Conservation (phyloP, 2,797 vertebrate species). For the Sebastiscus tertius region DNA sequence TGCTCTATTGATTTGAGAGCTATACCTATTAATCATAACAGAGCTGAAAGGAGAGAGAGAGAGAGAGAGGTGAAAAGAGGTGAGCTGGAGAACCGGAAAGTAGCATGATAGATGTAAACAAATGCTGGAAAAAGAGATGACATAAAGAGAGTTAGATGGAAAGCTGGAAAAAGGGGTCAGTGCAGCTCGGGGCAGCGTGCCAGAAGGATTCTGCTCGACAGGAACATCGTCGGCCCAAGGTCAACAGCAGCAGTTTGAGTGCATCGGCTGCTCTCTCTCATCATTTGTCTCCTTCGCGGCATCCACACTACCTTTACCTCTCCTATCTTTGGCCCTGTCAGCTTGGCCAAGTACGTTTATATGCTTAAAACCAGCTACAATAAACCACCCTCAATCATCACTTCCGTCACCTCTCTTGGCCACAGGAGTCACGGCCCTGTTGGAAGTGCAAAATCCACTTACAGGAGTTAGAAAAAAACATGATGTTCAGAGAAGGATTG, state of each 20-base stretch:
- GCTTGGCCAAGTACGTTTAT: conserved; percentile 33
- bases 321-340: conserved; percentile 22
- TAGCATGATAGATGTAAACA: conserved; percentile 40
- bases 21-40: conserved; percentile 70
- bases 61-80: conserved; percentile 5
- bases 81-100: conserved; percentile 10
- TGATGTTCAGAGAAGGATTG: conserved; percentile 26
- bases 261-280: conserved; percentile 58
- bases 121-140: conserved; percentile 7
- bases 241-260: conserved; percentile 60
- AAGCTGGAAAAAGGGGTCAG: conserved; percentile 34
- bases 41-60: conserved; percentile 23
- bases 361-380: conserved; percentile 12
- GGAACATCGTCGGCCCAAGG: conserved; percentile 55
- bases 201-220: conserved; percentile 44
- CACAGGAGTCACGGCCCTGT: background rate
- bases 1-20: conserved; percentile 74
- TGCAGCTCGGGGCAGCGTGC: conserved; percentile 25
- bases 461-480: conserved; percentile 19
- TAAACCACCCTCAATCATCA: conserved; percentile 28
- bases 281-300: conserved; percentile 62
- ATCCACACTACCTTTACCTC: conserved; percentile 39
- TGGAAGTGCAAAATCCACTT: conserved; percentile 9
- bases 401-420: conserved; percentile 3
- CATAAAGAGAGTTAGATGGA: conserved; percentile 26